These are phyloP conservation scores for Cremastinae sp. DNA, from an alignment of 2,888 invertebrate genomes.

Conservation along the genomic window DNA sequence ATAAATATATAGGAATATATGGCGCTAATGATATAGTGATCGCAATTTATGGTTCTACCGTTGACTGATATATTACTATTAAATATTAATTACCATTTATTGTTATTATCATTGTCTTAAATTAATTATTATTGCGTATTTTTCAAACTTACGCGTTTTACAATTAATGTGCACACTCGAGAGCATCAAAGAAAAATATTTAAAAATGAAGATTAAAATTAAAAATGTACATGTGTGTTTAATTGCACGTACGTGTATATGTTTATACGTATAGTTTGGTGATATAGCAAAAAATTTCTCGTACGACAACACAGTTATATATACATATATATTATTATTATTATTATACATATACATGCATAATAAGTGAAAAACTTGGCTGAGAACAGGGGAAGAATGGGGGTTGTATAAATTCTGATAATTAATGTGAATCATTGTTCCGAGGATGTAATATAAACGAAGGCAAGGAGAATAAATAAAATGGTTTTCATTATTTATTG, in stretches of 20 bases:
- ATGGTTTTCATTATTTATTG: conserved; percentile 63
- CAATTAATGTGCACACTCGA: conserved; percentile 30
- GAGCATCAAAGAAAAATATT: conserved; percentile 26
- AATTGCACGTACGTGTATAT: conserved; percentile 6
- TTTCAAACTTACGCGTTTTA: conserved; percentile 35
- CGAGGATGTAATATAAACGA: conserved; percentile 59
- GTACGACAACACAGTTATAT: too few relatives aligned
- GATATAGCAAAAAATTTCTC: too few relatives aligned
- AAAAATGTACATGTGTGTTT: conserved; percentile 15
- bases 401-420: conserved; percentile 58
- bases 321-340: too few relatives aligned
- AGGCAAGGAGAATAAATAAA: conserved; percentile 54
- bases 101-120: too few relatives aligned
- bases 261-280: neutral
- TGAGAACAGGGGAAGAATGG: neutral
- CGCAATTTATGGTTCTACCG: conserved; percentile 54
- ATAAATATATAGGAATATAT: conserved; percentile 28
- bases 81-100: too few relatives aligned
- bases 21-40: conserved; percentile 53
- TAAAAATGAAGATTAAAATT: neutral
- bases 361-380: neutral
- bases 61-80: conserved; percentile 51
- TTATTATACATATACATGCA: neutral
- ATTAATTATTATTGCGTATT: conserved; percentile 33
- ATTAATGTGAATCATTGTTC: conserved; percentile 55